Base-by-base conservation (phyloP, 2,888 invertebrate genomes). In the Zeuzera pyrina region DNA sequence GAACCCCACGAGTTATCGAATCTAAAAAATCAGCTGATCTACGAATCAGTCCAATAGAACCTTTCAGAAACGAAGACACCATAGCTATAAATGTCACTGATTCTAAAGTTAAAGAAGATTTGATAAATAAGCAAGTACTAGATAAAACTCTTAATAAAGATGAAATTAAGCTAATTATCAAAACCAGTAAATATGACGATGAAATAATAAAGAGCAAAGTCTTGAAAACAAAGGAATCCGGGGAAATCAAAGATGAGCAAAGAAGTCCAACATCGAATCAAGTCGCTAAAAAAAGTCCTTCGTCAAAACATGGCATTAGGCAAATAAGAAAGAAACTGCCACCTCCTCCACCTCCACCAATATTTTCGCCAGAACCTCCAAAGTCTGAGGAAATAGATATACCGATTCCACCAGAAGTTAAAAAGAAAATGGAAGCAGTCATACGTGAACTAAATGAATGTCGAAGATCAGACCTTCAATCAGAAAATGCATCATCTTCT, bases 401-500 rank as follows among this genome's bases (percentile, higher is more conserved):
- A n/a, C 68, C 77, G 30, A 76, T 87, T 34, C 78, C 83, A 23
- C 78, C 77, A 27, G 83, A 86, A 51, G 79, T 87, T 0, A 87
- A 87, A 56, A 71, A 81, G 29, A 87, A 86, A 52, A 88, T 88
- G 87, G 84, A 86, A 47, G 87, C 87, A 6, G 87, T 88, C 13
- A 87, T 88, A 36, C 77, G 81, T 27, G 87, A 87, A 55, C 59
- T 88, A 2, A 74, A 72, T 41, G 64, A 71, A 46, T 83, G 83
- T 44, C 59, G 62, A 33, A 64, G 71, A 39, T 52, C 57, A n/a
- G 58, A 62, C 41, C 29, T 62, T 32, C 60, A 70, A 51, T 65
- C 71, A 39, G 46, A 64, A 2, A 59, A 63, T 42, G 50, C 64
- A 12, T 69, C 68, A 54, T 59, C 59, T 3, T 58, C 60, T 34